phyloP scores from a whole-genome alignment of 2,113 vertebrate genomes.

The Clarias gariepinus region DNA sequence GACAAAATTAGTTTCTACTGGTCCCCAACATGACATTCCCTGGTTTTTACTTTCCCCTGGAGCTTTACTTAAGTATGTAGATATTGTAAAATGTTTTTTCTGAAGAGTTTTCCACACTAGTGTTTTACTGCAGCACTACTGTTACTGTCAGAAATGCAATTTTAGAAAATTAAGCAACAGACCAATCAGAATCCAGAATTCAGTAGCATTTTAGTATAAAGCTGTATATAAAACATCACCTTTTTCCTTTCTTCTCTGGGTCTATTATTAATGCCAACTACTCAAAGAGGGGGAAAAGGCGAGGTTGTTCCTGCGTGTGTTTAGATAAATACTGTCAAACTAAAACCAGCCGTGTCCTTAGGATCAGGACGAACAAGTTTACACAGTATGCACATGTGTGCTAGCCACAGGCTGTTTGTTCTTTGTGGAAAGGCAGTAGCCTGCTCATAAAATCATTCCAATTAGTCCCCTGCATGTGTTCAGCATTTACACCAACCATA shows the following conservation, averaged over 20 bases:
- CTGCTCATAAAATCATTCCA: slow-evolving; percentile 1
- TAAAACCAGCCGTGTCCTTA: slow-evolving; percentile 9
- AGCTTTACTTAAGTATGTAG: background rate
- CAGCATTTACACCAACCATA: slow-evolving; percentile 46
- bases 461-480: slow-evolving; percentile 38
- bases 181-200: background rate
- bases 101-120: background rate
- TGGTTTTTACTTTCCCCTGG: background rate
- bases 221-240: background rate
- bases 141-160: background rate
- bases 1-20: background rate
- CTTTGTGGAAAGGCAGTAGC: background rate
- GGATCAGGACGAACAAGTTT: slow-evolving; percentile 17
- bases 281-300: background rate
- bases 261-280: background rate
- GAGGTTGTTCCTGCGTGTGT: background rate
- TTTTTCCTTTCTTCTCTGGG: background rate
- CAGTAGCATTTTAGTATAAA: background rate
- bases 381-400: slow-evolving; percentile 10
- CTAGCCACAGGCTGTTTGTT: slow-evolving; percentile 19
- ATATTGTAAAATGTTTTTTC: background rate
- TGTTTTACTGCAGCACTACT: background rate
- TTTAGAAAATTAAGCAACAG: background rate
- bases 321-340: slow-evolving; percentile 10
- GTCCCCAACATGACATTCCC: background rate